Conservation (phyloP, 2,888 invertebrate species). For the Dasysyrphus albostriatus region DNA sequence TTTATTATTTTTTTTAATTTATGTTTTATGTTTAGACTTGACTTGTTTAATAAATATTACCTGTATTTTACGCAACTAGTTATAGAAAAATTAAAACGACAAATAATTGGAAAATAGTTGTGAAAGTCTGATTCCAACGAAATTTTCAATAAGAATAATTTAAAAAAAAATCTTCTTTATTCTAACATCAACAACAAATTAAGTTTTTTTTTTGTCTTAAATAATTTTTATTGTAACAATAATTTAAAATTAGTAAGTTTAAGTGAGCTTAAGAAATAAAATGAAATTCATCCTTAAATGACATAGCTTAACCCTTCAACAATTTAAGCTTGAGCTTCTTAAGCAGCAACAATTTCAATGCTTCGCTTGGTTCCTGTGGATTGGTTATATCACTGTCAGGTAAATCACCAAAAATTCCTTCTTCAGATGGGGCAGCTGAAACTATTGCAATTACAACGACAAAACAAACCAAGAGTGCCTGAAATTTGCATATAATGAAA, state of each 20-base stretch:
- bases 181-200: no score
- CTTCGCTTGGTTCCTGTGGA: conserved; percentile 14
- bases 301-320: neutral
- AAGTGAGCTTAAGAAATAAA: neutral
- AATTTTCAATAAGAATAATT: no score
- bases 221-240: no score
- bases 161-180: no score
- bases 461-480: conserved; percentile 20
- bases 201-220: no score
- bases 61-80: no score
- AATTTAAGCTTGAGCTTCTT: conserved; percentile 15
- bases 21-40: no score
- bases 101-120: no score
- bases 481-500: neutral
- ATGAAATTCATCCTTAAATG: neutral
- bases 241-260: neutral
- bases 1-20: no score
- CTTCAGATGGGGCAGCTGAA: conserved; percentile 13
- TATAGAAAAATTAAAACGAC: no score
- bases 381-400: conserved; percentile 10
- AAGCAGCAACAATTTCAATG: conserved; percentile 13
- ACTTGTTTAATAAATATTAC: no score
- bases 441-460: neutral
- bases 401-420: conserved; percentile 26
- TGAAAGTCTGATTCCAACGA: no score